Conservation (phyloP, 2,888 invertebrate genomes). For the Isotomurus palustris region DNA sequence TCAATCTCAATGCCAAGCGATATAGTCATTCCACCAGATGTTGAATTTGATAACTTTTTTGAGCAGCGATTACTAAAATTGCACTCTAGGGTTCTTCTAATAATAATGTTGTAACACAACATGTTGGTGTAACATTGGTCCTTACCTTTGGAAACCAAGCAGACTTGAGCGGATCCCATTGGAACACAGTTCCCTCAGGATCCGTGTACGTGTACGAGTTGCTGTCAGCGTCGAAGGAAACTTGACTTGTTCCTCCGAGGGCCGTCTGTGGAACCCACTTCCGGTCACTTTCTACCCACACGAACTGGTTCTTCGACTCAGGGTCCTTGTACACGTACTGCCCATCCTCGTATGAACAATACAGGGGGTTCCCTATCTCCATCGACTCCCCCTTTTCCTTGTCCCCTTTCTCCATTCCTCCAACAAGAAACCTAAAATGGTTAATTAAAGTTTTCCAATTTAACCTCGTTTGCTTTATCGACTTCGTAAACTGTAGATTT, state of each 20-base stretch:
- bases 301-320: constrained; percentile 61
- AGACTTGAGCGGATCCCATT: constrained; percentile 84
- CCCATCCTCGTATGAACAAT: constrained; percentile 41
- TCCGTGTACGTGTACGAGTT: constrained; percentile 70
- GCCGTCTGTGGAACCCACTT: constrained; percentile 56
- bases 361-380: constrained; percentile 33
- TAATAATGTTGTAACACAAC: too few species aligned
- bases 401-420: constrained; percentile 19
- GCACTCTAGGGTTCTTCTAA: too few species aligned
- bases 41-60: too few species aligned
- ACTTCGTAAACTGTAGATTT: background rate
- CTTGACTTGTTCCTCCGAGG: constrained; percentile 47
- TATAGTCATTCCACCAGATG: too few species aligned
- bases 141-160: constrained; percentile 90
- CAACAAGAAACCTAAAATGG: background rate
- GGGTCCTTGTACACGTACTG: constrained; percentile 56
- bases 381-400: constrained; percentile 13
- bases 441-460: background rate
- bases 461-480: background rate
- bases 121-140: too few species aligned
- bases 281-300: constrained; percentile 61
- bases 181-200: constrained; percentile 78
- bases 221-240: constrained; percentile 70
- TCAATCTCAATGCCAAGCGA: too few species aligned
- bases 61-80: too few species aligned